Evolutionary conservation across 1,140 invertebrate species (phyloP).

Genomic region (Dryas iulia): DNA sequence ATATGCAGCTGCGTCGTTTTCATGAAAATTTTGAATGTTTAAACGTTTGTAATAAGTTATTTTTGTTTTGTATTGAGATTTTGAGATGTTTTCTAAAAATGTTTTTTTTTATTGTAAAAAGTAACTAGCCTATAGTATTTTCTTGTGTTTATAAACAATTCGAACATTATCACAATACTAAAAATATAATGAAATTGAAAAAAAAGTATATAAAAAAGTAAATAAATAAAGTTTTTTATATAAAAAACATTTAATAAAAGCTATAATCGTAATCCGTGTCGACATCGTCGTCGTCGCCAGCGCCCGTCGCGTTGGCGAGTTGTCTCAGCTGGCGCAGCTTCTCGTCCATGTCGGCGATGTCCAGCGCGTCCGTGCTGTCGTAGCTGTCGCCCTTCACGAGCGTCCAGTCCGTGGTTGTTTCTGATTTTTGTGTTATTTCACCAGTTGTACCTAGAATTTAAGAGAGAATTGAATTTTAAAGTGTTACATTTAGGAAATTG

Average conservation of each 20-base stretch:
- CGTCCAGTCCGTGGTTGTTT: slow-evolving; percentile 56
- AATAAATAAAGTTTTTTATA: not conserved
- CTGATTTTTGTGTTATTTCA: slow-evolving; percentile 41
- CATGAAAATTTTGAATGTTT: no score
- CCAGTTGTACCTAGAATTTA: slow-evolving; percentile 43
- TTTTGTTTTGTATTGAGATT: no score
- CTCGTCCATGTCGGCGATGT: slow-evolving; percentile 51
- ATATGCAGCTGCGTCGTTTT: no score
- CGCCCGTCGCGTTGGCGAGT: slow-evolving; percentile 47
- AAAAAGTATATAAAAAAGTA: not conserved
- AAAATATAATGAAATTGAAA: not conserved
- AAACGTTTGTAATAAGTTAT: no score
- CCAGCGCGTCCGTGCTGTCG: slow-evolving; percentile 33
- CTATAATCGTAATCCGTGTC: slow-evolving; percentile 64
- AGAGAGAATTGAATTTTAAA: no score
- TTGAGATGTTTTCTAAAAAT: no score
- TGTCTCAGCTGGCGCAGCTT: slow-evolving; percentile 58
- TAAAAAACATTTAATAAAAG: slow-evolving; percentile 50
- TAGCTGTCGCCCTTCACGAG: slow-evolving; percentile 43
- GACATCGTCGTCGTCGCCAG: slow-evolving; percentile 50
- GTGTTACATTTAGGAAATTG: no score
- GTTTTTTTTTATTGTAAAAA: no score
- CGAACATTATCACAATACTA: no score
- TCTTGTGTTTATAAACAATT: no score
- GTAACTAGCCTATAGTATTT: no score